Conservation (phyloP, 1,140 invertebrate species). For the Hestina assimilis region DNA sequence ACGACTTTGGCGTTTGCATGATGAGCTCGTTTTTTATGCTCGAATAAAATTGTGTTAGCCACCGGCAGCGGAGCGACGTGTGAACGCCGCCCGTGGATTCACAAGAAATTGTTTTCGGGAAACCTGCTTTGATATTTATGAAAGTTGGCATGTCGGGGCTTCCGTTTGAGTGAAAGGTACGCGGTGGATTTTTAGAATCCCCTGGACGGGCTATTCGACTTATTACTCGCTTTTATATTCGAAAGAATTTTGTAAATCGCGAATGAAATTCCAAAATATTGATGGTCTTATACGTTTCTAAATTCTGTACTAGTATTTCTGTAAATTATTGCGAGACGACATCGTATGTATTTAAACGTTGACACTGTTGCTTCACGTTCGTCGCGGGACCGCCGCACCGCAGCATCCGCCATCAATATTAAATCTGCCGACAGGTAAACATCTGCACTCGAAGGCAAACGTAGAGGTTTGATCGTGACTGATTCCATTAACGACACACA, state of each 20-base stretch:
- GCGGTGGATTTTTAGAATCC: conserved; percentile 48
- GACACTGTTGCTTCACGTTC: conserved; percentile 34
- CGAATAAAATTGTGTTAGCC: conserved; percentile 76
- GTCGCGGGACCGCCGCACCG: conserved; percentile 38
- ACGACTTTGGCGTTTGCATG: conserved; percentile 73
- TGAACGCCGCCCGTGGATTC: conserved; percentile 54
- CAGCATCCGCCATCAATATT: conserved; percentile 58
- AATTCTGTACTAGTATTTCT: neutral
- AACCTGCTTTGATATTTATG: conserved; percentile 75
- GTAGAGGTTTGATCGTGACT: conserved; percentile 44
- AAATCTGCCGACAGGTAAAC: conserved; percentile 52
- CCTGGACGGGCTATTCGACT: conserved; percentile 37
- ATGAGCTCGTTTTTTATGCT: conserved; percentile 77
- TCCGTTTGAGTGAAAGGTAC: conserved; percentile 62
- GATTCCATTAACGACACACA: conserved; percentile 42
- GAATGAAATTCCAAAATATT: conserved; percentile 3
- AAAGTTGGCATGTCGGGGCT: conserved; percentile 58
- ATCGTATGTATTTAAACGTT: conserved; percentile 34
- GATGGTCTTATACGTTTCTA: neutral
- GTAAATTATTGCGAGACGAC: conserved; percentile 11
- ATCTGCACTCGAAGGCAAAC: conserved; percentile 43
- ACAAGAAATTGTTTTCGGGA: conserved; percentile 68
- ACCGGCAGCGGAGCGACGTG: conserved; percentile 52
- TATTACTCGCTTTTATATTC: conserved; percentile 31
- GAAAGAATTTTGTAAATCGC: conserved; percentile 15